Evolutionary conservation across 2,113 vertebrate genomes (phyloP).

Genomic region (Aplodontia rufa): DNA sequence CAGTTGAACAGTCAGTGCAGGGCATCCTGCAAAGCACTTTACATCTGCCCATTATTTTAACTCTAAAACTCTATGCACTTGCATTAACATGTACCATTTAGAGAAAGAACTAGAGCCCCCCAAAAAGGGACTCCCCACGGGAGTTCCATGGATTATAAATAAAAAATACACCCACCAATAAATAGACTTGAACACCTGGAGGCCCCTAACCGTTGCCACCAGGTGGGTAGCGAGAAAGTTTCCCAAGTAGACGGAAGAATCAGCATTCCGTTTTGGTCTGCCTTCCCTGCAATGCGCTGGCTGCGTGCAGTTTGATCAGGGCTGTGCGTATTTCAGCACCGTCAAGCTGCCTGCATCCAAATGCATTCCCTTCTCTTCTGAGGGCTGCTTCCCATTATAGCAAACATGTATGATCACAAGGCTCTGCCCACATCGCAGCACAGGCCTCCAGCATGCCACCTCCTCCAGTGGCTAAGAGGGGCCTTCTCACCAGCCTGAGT

Average conservation of each 20-base stretch:
- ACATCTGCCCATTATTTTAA: neutral
- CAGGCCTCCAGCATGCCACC: neutral
- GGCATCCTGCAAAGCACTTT: neutral
- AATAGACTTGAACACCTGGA: neutral
- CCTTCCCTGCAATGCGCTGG: neutral
- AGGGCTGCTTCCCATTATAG: neutral
- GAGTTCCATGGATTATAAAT: neutral
- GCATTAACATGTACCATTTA: neutral
- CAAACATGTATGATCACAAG: neutral
- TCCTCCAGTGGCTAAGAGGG: neutral
- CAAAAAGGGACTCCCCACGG: neutral
- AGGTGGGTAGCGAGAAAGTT: neutral
- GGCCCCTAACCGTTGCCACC: neutral
- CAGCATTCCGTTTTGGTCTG: neutral
- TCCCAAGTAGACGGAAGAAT: neutral
- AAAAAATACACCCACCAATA: neutral
- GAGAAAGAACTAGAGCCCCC: neutral
- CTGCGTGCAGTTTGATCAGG: neutral
- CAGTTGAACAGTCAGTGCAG: accelerated
- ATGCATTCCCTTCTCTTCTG: neutral
- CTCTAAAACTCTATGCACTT: neutral
- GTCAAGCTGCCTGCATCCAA: neutral
- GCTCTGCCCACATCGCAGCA: neutral
- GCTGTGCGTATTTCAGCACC: neutral
- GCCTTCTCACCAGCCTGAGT: neutral